These are phyloP conservation scores for Aphelinus certus DNA, from an alignment of 1,140 invertebrate genomes.

Conservation along the genomic window DNA sequence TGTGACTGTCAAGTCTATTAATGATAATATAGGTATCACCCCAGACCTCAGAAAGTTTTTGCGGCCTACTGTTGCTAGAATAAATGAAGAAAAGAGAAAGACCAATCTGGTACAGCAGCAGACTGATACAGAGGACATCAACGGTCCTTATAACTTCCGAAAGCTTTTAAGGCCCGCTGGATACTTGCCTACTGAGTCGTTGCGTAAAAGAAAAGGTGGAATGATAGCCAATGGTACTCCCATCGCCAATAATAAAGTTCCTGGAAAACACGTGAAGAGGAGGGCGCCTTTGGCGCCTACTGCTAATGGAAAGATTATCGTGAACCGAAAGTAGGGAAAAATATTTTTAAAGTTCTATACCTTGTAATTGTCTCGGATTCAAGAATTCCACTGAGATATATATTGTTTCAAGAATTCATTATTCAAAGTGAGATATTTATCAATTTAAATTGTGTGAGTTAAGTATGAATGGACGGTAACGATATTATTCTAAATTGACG, in stretches of 20 bases:
- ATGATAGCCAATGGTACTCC: slow-evolving; percentile 44
- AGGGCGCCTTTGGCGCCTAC: slow-evolving; percentile 55
- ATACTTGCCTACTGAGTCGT: slow-evolving; percentile 75
- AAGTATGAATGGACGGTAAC: no score
- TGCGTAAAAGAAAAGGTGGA: slow-evolving; percentile 72
- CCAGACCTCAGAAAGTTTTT: slow-evolving; percentile 65
- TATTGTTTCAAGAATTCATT: neutral
- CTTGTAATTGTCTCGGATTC: no score
- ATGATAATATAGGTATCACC: slow-evolving; percentile 59
- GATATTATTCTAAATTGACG: no score
- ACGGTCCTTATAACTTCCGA: slow-evolving; percentile 77
- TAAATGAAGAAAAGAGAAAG: slow-evolving; percentile 47
- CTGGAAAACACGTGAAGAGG: slow-evolving; percentile 58
- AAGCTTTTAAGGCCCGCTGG: slow-evolving; percentile 74
- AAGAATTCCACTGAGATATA: neutral
- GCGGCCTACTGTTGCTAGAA: slow-evolving; percentile 64
- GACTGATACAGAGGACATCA: slow-evolving; percentile 67
- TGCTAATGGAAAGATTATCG: slow-evolving; percentile 45
- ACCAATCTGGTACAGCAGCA: slow-evolving; percentile 27
- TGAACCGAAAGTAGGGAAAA: slow-evolving; percentile 36
- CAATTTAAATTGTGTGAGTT: neutral
- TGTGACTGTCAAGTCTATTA: slow-evolving; percentile 41
- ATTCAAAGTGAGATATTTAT: neutral
- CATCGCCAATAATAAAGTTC: slow-evolving; percentile 45
- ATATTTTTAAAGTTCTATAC: no score